Evolutionary conservation across 2,797 vertebrate species (phyloP), one percentile per base, ranked within the genome.

Genomic region (Adrianichthys oophorus): DNA sequence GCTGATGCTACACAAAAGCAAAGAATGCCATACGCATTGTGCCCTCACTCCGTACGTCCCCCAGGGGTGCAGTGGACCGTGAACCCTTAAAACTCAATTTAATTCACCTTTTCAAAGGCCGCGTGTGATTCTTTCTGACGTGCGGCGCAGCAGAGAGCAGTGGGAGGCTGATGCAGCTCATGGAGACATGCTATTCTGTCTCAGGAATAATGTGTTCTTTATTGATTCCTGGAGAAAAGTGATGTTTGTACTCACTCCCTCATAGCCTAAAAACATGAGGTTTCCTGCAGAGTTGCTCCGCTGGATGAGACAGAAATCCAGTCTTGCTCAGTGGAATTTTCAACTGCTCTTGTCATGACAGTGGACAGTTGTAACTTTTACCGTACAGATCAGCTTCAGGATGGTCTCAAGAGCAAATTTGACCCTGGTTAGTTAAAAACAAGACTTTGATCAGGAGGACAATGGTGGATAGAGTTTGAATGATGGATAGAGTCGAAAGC

Each of bases 91-190:
- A 12, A 37, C 32, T 3, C 32, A 37, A 37, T 2, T 37, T 48
- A 21, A 23, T 48, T 48, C 46, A 23, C 47, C 47, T 48, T 17
- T 23, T 15, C 47, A 26, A 15, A 24, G 47, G 15, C 19, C 14
- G 16, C 14, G 24, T 4, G n/a, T 7, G 16, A 49, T 32, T 49
- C n/a, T 49, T 16, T 16, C 4, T 4, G 7, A 16, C 26, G 7
- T 2, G 6, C 10, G 48, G 29, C 12, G 16, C 24, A 49, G 16
- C 21, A 7, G 6, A 15, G 6, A 49, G 23, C 48, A 49, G 48
- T 24, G 26, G 48, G 49, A 37, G 19, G 46, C 46, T 21, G 46
- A 48, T 21, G 46, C 18, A 21, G 46, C 46, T 48, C 46, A 48
- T 21, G 4, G 18, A 21, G 49, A 37, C 26, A 17, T 18, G 49